Evolutionary conservation across 2,797 vertebrate species (phyloP), one percentile per base, ranked within the genome.

Genomic region (Pseudomugil tenellus): DNA sequence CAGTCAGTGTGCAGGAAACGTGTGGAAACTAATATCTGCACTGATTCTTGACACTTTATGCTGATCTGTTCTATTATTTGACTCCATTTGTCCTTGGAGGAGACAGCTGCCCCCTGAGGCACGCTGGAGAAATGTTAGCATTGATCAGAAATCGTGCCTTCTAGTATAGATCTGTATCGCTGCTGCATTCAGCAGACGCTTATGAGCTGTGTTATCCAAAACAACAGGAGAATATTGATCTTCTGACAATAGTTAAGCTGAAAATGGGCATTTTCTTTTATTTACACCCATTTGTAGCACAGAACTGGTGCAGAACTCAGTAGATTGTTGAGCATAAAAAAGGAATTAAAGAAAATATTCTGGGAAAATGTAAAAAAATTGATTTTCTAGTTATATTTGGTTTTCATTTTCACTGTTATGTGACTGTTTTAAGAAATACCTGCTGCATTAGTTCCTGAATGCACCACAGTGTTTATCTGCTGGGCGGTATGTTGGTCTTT

Each of bases 21-120:
- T 9, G 19, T 65, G 14, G 57, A n/a, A 23, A 57, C 52, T 48
- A 67, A 70, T 70, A 35, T 32, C 67, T 16, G 52, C 46, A 62
- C 58, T 66, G 54, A n/a, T 62, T 62, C 61, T 23, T 71, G 75
- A 71, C 63, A 35, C 41, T 74, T 74, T 64, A 77, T 82, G 73
- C 58, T 84, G 81, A 85, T 83, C 58, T 35, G 17, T 35, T 72
- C 35, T 49, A 67, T 80, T 80, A 48, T 73, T 67, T 61, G 58
- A 43, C 52, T 51, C 58, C 6, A 77, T 82, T 72, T 54, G 56
- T 53, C 74, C 72, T 85, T 81, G 65, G 66, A 60, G 65, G 53
- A 73, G 73, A 64, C 84, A 69, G 80, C 48, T 56, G 59, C 55
- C 63, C 51, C 73, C 67, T 56, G 58, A 52, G 76, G 75, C 65